Base-by-base conservation (phyloP, 2,797 vertebrate species). In the Fistularia tabacaria region DNA sequence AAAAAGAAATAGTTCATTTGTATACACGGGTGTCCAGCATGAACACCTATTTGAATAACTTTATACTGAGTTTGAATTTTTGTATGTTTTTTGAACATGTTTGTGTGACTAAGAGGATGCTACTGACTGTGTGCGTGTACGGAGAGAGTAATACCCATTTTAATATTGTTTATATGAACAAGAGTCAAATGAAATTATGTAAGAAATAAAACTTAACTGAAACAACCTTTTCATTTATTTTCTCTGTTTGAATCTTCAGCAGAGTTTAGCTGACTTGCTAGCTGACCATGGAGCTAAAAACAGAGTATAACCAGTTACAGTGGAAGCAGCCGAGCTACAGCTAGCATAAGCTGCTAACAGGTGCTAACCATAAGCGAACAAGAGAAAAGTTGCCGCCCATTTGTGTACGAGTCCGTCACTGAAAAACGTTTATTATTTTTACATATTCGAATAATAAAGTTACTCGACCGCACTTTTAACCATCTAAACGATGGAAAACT, bases 151-250 rank as follows among this genome's bases (percentile, higher is more conserved):
- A 45, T 45, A 45, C 46, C 37, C 10, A 41, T 66, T 76, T 71
- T 68, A 81, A 64, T 64, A 59, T 79, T 79, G 46, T 73, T 59
- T 57, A 12, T 60, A 47, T 40, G 46, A 49, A 76, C 15, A 14
- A 62, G 42, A 8, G 44, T 59, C 39, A 44, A 25, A 41, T 39
- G 52, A 48, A 37, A 41, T 43, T 54, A n/a, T 57, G 10, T 54
- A 25, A 71, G 62, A 63, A 83, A 79, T 79, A 81, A 85, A 77
- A 63, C 42, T 64, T 48, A 15, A 66, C 7, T 67, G 47, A 80
- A 78, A 73, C 12, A 47, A 25, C 13, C 8, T 10, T 49, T 45
- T 8, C 8, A 14, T 13, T 41, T n/a, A 5, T 8, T 63, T 9
- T 54, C 7, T 38, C 42, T 12, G n/a, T 38, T 60, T 59, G 6